phyloP scores from a whole-genome alignment of 2,113 vertebrate genomes.

The Percopsis transmontana region DNA sequence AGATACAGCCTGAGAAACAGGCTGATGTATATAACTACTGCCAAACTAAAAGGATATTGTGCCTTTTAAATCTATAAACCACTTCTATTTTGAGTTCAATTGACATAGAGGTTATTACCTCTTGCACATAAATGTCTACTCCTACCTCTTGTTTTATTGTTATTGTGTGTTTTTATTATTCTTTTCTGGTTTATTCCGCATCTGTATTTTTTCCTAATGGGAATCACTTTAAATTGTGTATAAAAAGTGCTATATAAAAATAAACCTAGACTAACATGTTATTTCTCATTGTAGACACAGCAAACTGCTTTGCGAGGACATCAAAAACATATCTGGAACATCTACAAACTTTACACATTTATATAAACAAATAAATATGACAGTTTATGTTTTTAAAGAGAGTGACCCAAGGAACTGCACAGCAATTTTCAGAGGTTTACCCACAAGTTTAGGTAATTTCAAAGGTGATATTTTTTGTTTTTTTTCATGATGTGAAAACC shows the following conservation, averaged over 20 bases:
- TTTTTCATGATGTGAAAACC: not conserved
- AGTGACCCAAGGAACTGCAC: slow-evolving; percentile 45
- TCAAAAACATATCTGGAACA: not conserved
- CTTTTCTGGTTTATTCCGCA: too few species aligned
- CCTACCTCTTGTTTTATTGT: too few species aligned
- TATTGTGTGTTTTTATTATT: too few species aligned
- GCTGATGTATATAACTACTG: too few species aligned
- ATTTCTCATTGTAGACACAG: accelerated
- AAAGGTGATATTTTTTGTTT: not conserved
- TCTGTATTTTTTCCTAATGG: not conserved
- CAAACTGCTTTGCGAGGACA: accelerated
- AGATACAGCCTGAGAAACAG: too few species aligned
- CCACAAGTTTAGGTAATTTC: slow-evolving; percentile 49
- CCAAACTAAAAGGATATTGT: too few species aligned
- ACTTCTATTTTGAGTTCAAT: too few species aligned
- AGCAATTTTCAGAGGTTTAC: slow-evolving; percentile 49
- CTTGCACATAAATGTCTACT: too few species aligned
- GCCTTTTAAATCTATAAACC: too few species aligned
- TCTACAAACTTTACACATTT: accelerated
- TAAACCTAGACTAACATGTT: not conserved
- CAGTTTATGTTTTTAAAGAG: slow-evolving; percentile 45
- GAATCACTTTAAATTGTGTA: not conserved
- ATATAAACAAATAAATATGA: accelerated
- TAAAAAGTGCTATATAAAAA: not conserved
- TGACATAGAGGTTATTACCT: too few species aligned